phyloP scores from a whole-genome alignment of 2,113 vertebrate genomes.

The Mormoops blainvillei region DNA sequence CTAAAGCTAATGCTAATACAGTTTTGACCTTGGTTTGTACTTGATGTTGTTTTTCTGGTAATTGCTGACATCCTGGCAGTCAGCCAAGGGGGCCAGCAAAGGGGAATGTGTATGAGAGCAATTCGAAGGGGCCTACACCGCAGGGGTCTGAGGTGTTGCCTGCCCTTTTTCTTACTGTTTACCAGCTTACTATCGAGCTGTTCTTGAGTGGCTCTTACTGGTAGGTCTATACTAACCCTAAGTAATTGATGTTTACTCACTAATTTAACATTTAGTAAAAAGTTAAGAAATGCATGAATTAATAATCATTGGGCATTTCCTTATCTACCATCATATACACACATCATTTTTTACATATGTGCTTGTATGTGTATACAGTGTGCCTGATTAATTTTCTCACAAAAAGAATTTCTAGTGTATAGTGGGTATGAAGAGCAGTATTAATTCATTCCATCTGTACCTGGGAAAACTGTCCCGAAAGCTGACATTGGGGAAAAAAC shows the following conservation, averaged over 20 bases:
- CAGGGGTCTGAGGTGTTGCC: not conserved
- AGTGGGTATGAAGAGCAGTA: not conserved
- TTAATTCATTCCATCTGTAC: not conserved
- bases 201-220: not conserved
- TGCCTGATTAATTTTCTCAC: not conserved
- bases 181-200: not conserved
- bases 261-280: not conserved
- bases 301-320: not conserved
- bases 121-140: not conserved
- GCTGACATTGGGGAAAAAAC: not conserved
- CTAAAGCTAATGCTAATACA: not conserved
- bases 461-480: not conserved
- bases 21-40: conserved; percentile 12
- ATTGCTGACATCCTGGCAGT: not conserved
- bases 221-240: not conserved
- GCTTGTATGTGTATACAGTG: not conserved
- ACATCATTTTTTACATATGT: not conserved
- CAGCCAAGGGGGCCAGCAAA: not conserved
- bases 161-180: not conserved
- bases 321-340: not conserved
- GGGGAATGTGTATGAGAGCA: not conserved
- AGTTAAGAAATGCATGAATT: not conserved
- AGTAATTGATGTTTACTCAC: not conserved
- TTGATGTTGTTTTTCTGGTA: conserved; percentile 8
- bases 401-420: not conserved